phyloP scores from a whole-genome alignment of 2,888 invertebrate species.

The Gandaritis pyraliata region DNA sequence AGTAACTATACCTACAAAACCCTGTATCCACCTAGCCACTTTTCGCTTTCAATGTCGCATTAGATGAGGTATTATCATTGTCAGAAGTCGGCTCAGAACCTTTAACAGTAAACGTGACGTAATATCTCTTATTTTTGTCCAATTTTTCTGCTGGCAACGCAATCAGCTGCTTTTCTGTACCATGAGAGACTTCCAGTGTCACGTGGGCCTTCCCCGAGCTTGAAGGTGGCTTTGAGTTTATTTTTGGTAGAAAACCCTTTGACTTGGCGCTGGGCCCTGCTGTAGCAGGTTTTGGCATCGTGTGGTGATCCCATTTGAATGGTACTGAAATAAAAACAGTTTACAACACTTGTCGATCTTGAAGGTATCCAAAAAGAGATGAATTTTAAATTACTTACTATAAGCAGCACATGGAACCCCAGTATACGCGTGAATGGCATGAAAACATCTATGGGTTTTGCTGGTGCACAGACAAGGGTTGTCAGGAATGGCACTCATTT shows the following conservation, averaged over 20 bases:
- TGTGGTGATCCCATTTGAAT: constrained; percentile 90
- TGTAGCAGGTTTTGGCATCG: constrained; percentile 89
- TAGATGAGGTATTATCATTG: constrained; percentile 74
- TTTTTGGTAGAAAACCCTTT: constrained; percentile 88
- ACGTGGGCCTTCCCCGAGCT: constrained; percentile 82
- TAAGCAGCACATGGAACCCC: constrained; percentile 95
- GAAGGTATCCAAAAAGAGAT: neutral
- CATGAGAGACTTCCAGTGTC: constrained; percentile 92
- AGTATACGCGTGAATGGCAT: constrained; percentile 96
- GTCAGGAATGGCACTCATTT: constrained; percentile 86
- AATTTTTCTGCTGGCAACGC: constrained; percentile 94
- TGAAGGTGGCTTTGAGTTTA: constrained; percentile 76
- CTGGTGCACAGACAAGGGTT: constrained; percentile 93
- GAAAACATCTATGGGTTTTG: constrained; percentile 94
- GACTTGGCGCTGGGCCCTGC: constrained; percentile 75
- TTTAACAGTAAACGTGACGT: constrained; percentile 96
- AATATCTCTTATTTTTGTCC: constrained; percentile 95
- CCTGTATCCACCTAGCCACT: constrained; percentile 62
- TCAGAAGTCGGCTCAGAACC: constrained; percentile 86
- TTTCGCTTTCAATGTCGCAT: constrained; percentile 73
- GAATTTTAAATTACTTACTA: constrained; percentile 84
- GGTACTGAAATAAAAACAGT: constrained; percentile 84
- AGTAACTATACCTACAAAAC: constrained; percentile 45
- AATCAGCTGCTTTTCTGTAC: constrained; percentile 93
- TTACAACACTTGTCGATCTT: neutral